Base-by-base conservation (phyloP, 2,888 invertebrate genomes). In the Tiliacea citrago region DNA sequence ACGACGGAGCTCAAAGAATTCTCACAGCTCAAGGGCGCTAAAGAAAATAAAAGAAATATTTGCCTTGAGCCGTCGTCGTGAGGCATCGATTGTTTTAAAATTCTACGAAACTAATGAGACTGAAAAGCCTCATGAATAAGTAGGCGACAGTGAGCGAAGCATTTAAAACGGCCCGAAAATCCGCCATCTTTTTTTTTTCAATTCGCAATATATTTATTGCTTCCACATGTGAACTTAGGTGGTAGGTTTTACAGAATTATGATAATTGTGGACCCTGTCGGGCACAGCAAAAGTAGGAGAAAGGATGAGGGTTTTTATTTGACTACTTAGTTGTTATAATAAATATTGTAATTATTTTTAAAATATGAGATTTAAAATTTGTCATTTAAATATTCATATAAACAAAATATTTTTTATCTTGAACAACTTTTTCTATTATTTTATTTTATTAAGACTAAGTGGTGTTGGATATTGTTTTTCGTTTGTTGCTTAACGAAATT, bases 41-140 rank as follows among this genome's bases (percentile, higher is more conserved):
- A 77, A 63, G 55, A 78, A 81, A 81, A 77, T 77, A 68, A 51
- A 73, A 45, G 6, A 57, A 70, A 77, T 49, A 62, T 76, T 82
- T 57, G 62, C 42, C 35, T 58, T 49, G 18, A 66, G 55, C 39
- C 24, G 63, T 75, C 39, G 29, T 29, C 29, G 29, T 7, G n/a
- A 49, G 49, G 29, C 49, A 70, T 79, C 70, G 73, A 86, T 85
- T 81, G 79, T 83, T 79, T 77, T 69, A 77, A 84, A 79, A 68
- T 77, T 73, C 62, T 65, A n/a, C 58, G 60, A 53, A 61, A 68
- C 81, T 82, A 86, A 84, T 86, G 83, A 79, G 68, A 70, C 53
- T 74, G 77, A 79, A 80, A 79, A 74, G 68, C 76, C 71, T 78
- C 70, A 70, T 81, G 69, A 85, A 86, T 75, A 65, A 21, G 70